Evolutionary conservation across 2,888 invertebrate species (phyloP).

Genomic region (Morpho achilles): DNA sequence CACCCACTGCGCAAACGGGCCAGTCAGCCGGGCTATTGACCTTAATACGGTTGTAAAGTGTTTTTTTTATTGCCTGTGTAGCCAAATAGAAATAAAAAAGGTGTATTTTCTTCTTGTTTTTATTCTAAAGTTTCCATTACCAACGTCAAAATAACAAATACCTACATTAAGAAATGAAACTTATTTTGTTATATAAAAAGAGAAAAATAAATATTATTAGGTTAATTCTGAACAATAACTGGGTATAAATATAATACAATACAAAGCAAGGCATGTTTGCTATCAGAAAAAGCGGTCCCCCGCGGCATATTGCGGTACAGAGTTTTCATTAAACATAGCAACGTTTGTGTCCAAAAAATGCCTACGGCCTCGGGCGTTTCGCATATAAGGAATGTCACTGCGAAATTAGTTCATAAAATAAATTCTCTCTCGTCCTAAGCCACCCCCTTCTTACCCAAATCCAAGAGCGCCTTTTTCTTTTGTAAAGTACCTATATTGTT

Average conservation of each 20-base stretch:
- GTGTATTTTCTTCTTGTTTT: too few species aligned
- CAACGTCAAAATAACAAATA: too few species aligned
- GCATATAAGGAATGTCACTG: slow-evolving; percentile 70
- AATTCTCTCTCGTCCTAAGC: slow-evolving; percentile 51
- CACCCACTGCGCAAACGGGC: too few species aligned
- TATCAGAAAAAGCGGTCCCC: slow-evolving; percentile 71
- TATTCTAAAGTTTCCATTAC: too few species aligned
- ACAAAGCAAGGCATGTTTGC: slow-evolving; percentile 58
- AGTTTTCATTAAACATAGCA: slow-evolving; percentile 75
- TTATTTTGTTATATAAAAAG: not conserved
- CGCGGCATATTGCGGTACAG: slow-evolving; percentile 67
- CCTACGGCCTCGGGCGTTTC: slow-evolving; percentile 60
- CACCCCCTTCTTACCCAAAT: slow-evolving; percentile 38
- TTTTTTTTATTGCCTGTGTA: too few species aligned
- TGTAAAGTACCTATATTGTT: slow-evolving; percentile 30
- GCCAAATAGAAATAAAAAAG: too few species aligned
- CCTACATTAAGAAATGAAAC: too few species aligned
- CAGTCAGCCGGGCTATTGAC: too few species aligned
- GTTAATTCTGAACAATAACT: slow-evolving; percentile 34
- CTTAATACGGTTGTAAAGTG: too few species aligned
- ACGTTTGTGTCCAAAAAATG: slow-evolving; percentile 66
- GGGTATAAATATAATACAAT: slow-evolving; percentile 56
- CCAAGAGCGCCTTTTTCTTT: slow-evolving; percentile 23
- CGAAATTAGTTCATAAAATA: slow-evolving; percentile 74
- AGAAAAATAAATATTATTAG: slow-evolving; percentile 12